phyloP scores from a whole-genome alignment of 2,888 invertebrate genomes.

The Cerastis rubricosa region DNA sequence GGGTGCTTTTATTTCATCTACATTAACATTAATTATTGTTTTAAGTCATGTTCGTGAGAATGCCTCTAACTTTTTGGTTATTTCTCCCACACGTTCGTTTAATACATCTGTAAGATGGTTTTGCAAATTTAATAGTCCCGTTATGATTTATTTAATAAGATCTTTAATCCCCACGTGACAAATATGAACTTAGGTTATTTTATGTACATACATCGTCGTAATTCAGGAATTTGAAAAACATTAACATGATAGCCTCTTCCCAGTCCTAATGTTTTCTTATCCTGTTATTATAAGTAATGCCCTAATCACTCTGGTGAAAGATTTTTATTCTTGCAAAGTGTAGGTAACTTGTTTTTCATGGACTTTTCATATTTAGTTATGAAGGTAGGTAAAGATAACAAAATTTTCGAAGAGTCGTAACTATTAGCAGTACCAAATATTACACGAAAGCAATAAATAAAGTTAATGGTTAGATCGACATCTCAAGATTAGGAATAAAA shows the following conservation, averaged over 20 bases:
- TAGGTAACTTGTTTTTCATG: neutral
- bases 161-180: neutral
- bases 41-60: slow-evolving; percentile 30
- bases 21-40: slow-evolving; percentile 35
- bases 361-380: neutral
- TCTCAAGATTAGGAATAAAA: slow-evolving; percentile 2
- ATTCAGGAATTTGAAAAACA: neutral
- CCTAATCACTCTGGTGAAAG: neutral
- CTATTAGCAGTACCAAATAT: neutral
- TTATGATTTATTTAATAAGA: slow-evolving; percentile 21
- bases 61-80: slow-evolving; percentile 7
- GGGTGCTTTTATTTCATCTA: slow-evolving; percentile 5
- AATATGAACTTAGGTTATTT: neutral
- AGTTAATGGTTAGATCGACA: neutral
- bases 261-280: neutral
- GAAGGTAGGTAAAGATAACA: neutral
- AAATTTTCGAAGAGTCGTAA: neutral
- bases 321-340: neutral
- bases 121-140: neutral
- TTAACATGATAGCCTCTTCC: neutral
- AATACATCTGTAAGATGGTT: neutral
- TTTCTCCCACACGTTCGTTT: slow-evolving; percentile 36
- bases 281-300: neutral
- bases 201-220: neutral
- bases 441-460: neutral